These are phyloP conservation scores for Halictus rubicundus DNA, from an alignment of 1,140 invertebrate species.

Conservation along the genomic window DNA sequence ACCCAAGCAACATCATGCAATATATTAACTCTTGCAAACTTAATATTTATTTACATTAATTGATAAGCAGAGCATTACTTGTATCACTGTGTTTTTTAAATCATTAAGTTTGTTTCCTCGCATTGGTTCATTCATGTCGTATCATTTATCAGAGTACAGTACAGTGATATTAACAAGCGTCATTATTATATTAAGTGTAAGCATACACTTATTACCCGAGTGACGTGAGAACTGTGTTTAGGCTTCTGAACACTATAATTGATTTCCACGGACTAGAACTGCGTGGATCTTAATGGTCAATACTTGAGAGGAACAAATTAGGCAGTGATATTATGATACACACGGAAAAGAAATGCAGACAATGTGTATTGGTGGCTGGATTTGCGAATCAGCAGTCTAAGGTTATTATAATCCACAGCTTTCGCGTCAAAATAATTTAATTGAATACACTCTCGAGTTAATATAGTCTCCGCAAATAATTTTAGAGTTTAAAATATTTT, in stretches of 20 bases:
- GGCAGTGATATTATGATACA: constrained; percentile 61
- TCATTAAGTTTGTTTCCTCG: constrained; percentile 65
- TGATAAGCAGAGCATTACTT: constrained; percentile 64
- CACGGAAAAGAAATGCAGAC: constrained; percentile 78
- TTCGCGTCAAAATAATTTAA: constrained; percentile 53
- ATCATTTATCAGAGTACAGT: constrained; percentile 68
- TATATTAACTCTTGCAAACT: constrained; percentile 63
- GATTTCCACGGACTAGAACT: constrained; percentile 42
- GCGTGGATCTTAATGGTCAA: constrained; percentile 48
- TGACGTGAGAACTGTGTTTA: constrained; percentile 60
- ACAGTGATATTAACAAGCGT: constrained; percentile 57
- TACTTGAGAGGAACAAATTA: constrained; percentile 51
- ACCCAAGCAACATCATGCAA: constrained; percentile 64
- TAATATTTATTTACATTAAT: constrained; percentile 69
- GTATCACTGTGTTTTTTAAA: constrained; percentile 67
- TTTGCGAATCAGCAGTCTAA: constrained; percentile 63
- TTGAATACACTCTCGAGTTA: constrained; percentile 46
- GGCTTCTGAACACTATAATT: constrained; percentile 50
- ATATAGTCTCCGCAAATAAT: constrained; percentile 46
- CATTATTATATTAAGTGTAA: constrained; percentile 45
- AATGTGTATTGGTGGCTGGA: constrained; percentile 82
- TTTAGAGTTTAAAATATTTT: constrained; percentile 40
- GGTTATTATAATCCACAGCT: constrained; percentile 51
- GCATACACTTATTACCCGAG: constrained; percentile 46
- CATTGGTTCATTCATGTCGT: constrained; percentile 69